Evolutionary conservation across 2,888 invertebrate genomes (phyloP).

Genomic region (Plagodis dolabraria): DNA sequence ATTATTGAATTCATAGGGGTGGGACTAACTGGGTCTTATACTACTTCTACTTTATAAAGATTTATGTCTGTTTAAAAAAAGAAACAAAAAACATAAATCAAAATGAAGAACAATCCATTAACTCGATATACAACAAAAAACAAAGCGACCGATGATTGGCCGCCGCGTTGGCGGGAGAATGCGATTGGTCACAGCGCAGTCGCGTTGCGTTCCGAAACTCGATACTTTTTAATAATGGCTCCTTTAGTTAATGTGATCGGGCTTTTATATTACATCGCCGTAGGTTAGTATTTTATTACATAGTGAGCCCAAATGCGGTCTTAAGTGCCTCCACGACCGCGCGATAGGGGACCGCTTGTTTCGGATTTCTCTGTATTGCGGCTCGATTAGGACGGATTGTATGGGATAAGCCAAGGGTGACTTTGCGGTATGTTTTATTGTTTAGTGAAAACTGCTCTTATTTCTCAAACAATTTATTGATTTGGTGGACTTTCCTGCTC

Average conservation of each 20-base stretch:
- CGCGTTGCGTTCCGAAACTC: slow-evolving; percentile 76
- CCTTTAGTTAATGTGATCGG: slow-evolving; percentile 82
- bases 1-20: too few species aligned
- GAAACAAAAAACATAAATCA: slow-evolving; percentile 75
- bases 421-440: slow-evolving; percentile 47
- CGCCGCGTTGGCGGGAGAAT: slow-evolving; percentile 59
- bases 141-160: slow-evolving; percentile 65
- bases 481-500: not conserved
- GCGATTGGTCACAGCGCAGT: slow-evolving; percentile 65
- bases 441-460: slow-evolving; percentile 28
- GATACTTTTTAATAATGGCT: slow-evolving; percentile 85
- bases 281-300: slow-evolving; percentile 80
- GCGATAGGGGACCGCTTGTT: slow-evolving; percentile 49
- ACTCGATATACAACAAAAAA: slow-evolving; percentile 70
- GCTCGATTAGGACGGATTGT: slow-evolving; percentile 52
- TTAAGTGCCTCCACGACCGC: slow-evolving; percentile 59
- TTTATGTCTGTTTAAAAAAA: slow-evolving; percentile 43
- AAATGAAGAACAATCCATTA: slow-evolving; percentile 83
- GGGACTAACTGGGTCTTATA: too few species aligned
- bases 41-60: too few species aligned
- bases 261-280: slow-evolving; percentile 74
- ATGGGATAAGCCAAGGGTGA: slow-evolving; percentile 51
- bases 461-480: not conserved
- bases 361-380: slow-evolving; percentile 60
- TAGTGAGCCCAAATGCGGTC: slow-evolving; percentile 67